These are phyloP conservation scores for Origma solitaria DNA, from an alignment of 2,113 vertebrate genomes.

Conservation along the genomic window DNA sequence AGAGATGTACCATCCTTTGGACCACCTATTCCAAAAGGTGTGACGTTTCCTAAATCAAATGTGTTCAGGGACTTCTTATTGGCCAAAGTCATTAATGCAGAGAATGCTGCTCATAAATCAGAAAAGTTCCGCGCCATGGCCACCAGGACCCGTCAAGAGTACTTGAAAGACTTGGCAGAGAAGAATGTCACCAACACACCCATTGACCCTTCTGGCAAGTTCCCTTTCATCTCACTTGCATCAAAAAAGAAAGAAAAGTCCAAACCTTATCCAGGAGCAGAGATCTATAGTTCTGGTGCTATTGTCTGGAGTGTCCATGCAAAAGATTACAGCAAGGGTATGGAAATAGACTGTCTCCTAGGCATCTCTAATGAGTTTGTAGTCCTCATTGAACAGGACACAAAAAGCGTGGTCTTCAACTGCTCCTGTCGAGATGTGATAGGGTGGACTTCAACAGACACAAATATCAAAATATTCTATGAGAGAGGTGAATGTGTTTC, in stretches of 20 bases:
- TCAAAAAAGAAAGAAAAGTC: conserved; percentile 92
- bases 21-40: conserved; percentile 90
- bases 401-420: conserved; percentile 90
- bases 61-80: conserved; percentile 97
- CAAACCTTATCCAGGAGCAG: conserved; percentile 86
- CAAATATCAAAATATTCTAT: conserved; percentile 91
- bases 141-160: conserved; percentile 92
- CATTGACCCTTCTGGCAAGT: conserved; percentile 91
- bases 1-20: conserved; percentile 94
- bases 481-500: conserved; percentile 92
- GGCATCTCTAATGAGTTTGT: conserved; percentile 92
- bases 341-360: conserved; percentile 88
- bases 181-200: conserved; percentile 93
- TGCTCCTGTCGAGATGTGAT: conserved; percentile 93
- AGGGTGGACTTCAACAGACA: conserved; percentile 91
- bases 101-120: conserved; percentile 95
- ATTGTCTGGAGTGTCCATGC: conserved; percentile 88
- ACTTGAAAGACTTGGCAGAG: conserved; percentile 92
- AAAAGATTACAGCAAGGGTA: conserved; percentile 87
- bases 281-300: conserved; percentile 88
- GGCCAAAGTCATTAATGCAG: conserved; percentile 94
- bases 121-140: conserved; percentile 97
- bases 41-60: conserved; percentile 94
- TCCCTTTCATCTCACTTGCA: conserved; percentile 93
- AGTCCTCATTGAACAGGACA: conserved; percentile 88